Conservation (phyloP, 1,140 invertebrate genomes). For the Mizuhopecten yessoensis region DNA sequence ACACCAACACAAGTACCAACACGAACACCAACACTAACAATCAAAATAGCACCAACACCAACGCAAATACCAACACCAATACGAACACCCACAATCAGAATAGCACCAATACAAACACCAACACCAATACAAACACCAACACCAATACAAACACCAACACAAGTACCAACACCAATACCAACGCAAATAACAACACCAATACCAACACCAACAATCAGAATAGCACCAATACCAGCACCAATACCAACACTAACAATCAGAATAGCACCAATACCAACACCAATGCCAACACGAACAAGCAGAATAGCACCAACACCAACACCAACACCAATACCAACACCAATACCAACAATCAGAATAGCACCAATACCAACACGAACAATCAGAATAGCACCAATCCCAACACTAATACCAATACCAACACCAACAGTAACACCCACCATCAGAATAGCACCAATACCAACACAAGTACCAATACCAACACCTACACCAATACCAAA, state of each 20-base stretch:
- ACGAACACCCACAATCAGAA: not conserved
- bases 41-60: not conserved
- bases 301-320: not conserved
- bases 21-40: not conserved
- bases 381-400: not conserved
- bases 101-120: too few species aligned
- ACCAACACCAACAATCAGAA: not conserved
- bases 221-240: not conserved
- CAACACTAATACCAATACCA: not conserved
- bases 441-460: not conserved
- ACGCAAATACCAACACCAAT: too few species aligned
- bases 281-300: not conserved
- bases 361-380: not conserved
- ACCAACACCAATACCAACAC: not conserved
- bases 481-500: not conserved
- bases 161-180: not conserved
- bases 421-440: not conserved
- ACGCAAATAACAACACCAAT: not conserved
- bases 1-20: not conserved
- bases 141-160: not conserved
- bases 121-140: not conserved
- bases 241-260: not conserved
- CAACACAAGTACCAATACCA: too few species aligned
- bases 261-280: not conserved
- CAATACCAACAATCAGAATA: too few species aligned